Percentiles rank a stretch among this genome's conserved stretches.
Conservation (phyloP, 2,888 invertebrate genomes). For the Platypus cylindrus region DNA sequence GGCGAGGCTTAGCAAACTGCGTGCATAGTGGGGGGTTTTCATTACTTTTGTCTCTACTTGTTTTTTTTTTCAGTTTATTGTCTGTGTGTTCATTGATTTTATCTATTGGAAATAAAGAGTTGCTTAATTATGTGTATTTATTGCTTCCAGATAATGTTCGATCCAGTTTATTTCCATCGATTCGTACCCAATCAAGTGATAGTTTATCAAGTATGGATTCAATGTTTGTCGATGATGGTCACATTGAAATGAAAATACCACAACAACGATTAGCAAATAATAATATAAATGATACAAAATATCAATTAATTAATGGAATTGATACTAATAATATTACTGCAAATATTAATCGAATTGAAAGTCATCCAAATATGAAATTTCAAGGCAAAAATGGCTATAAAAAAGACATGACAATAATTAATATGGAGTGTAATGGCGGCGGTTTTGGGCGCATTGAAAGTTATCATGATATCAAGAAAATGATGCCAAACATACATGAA, state of each 20-base stretch:
- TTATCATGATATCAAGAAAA: slow-evolving; percentile 11
- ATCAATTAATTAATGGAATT: no score
- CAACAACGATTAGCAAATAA: no score
- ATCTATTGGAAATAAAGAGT: no score
- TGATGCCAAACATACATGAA: slow-evolving; percentile 16
- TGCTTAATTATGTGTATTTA: not conserved
- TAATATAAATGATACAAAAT: no score
- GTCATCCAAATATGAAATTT: slow-evolving; percentile 14
- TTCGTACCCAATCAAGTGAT: slow-evolving; percentile 41
- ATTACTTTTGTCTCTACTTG: no score
- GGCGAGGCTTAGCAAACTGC: no score
- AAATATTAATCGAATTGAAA: slow-evolving; percentile 13
- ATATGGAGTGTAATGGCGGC: slow-evolving; percentile 9
- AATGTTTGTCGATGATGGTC: slow-evolving; percentile 40
- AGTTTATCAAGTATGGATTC: slow-evolving; percentile 53
- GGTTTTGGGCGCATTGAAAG: slow-evolving; percentile 14
- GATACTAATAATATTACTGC: no score
- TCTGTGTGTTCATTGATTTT: no score
- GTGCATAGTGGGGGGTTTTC: no score
- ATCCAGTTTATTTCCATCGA: slow-evolving; percentile 32
- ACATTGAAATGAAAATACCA: slow-evolving; percentile 36
- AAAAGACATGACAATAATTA: slow-evolving; percentile 9
- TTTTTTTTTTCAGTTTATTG: no score
- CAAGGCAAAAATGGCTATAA: slow-evolving; percentile 11
- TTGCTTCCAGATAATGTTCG: slow-evolving; percentile 31